Conservation (phyloP, 2,888 invertebrate genomes). For the Heterodera filipjevi region DNA sequence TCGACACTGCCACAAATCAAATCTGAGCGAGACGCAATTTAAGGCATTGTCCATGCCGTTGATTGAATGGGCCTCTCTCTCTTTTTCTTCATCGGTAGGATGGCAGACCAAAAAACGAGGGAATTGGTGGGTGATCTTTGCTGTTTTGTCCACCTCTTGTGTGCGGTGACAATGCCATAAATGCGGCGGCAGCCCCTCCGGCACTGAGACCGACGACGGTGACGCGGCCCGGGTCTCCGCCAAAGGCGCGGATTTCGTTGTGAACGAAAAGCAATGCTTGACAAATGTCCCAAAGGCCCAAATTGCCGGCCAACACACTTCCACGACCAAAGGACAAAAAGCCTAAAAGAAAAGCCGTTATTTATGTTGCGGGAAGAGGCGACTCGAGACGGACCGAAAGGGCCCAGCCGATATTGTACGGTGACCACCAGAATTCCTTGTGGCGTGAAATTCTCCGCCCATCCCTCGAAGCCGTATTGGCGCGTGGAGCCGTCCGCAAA, state of each 20-base stretch:
- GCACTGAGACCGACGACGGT: conserved; percentile 43
- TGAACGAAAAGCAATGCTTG: conserved; percentile 39
- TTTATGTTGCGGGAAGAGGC: neutral
- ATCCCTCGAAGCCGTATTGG: conserved; percentile 49
- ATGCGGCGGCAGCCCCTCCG: conserved; percentile 37
- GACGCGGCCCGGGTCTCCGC: conserved; percentile 40
- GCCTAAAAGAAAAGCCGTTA: conserved; percentile 21
- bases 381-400: conserved; percentile 72
- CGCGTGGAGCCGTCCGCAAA: conserved; percentile 76
- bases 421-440: conserved; percentile 89
- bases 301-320: conserved; percentile 31
- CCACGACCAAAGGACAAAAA: conserved; percentile 17
- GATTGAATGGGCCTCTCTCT: no score
- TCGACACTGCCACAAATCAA: conserved; percentile 35
- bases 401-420: conserved; percentile 88
- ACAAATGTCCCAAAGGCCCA: conserved; percentile 42
- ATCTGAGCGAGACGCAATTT: no score
- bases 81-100: no score
- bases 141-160: conserved; percentile 29
- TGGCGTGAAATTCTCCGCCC: conserved; percentile 53
- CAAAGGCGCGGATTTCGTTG: conserved; percentile 41
- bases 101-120: no score
- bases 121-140: no score
- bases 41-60: no score
- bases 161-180: conserved; percentile 39